Percentiles rank a stretch among this genome's conserved stretches.
Evolutionary conservation across 1,140 invertebrate species (phyloP).

Genomic region (Drosophila hydei): DNA sequence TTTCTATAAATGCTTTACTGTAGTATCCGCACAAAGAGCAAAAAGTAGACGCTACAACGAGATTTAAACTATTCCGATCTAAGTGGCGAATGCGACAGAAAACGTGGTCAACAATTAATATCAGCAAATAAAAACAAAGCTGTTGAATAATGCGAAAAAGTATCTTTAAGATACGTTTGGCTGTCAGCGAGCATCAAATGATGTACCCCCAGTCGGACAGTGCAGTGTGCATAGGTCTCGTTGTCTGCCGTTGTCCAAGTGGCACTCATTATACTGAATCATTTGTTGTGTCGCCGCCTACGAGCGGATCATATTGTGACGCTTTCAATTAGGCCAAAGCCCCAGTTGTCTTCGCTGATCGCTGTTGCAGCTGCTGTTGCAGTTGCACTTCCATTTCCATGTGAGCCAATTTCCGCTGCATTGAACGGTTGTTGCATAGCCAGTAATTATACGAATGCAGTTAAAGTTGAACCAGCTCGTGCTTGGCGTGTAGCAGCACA

Average conservation of each 20-base stretch:
- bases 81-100: slow-evolving; percentile 38
- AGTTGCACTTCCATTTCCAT: slow-evolving; percentile 48
- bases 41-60: slow-evolving; percentile 14
- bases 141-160: slow-evolving; percentile 10
- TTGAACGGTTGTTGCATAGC: slow-evolving; percentile 1
- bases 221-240: slow-evolving; percentile 25
- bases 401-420: slow-evolving; percentile 20
- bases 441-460: slow-evolving; percentile 51
- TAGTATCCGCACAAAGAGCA: slow-evolving; percentile 6
- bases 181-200: slow-evolving; percentile 27
- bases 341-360: background rate
- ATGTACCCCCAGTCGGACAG: slow-evolving; percentile 38
- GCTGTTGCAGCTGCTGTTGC: background rate
- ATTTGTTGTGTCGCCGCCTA: slow-evolving; percentile 49
- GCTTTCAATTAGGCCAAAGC: slow-evolving; percentile 34
- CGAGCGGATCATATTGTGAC: slow-evolving; percentile 29
- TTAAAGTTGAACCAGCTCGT: slow-evolving; percentile 38
- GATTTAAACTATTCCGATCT: slow-evolving; percentile 53
- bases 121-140: slow-evolving; percentile 24
- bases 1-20: slow-evolving; percentile 1
- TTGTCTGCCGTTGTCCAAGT: slow-evolving; percentile 42
- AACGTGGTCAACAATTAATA: slow-evolving; percentile 54
- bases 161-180: slow-evolving; percentile 41
- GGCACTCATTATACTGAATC: slow-evolving; percentile 43
- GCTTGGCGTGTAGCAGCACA: slow-evolving; percentile 50